Percentiles rank a stretch among this genome's conserved stretches.
Evolutionary conservation across 1,140 invertebrate species (phyloP).

Genomic region (Eufriesea mexicana): DNA sequence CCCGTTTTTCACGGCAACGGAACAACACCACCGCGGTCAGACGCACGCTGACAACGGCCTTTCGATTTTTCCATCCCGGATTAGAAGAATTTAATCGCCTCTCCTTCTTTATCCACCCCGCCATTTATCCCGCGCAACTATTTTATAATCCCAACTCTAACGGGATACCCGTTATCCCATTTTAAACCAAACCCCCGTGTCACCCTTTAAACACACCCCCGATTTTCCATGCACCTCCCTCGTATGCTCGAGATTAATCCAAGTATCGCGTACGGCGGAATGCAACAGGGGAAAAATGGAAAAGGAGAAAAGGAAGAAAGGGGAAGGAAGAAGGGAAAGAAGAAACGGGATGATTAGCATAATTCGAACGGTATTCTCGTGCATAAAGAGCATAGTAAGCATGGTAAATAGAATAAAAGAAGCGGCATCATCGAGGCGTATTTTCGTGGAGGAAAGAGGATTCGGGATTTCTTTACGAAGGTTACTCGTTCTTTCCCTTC

Average conservation of each 20-base stretch:
- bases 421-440: background rate
- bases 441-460: background rate
- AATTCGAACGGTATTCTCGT: background rate
- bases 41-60: background rate
- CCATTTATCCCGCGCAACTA: no score
- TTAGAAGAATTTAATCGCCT: background rate
- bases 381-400: no score
- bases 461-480: background rate
- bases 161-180: no score
- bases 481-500: background rate
- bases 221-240: no score
- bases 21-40: background rate
- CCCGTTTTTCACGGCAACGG: background rate
- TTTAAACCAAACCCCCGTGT: no score
- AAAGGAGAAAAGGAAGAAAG: background rate
- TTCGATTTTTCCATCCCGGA: conserved; percentile 13
- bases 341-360: conserved; percentile 23
- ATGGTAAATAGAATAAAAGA: background rate
- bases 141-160: no score
- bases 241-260: background rate
- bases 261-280: rapidly evolving
- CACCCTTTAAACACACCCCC: no score
- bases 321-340: background rate
- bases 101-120: no score
- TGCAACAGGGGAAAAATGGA: background rate